These are phyloP conservation scores for Diachasma alloeum DNA, from an alignment of 1,140 invertebrate species.

Conservation along the genomic window DNA sequence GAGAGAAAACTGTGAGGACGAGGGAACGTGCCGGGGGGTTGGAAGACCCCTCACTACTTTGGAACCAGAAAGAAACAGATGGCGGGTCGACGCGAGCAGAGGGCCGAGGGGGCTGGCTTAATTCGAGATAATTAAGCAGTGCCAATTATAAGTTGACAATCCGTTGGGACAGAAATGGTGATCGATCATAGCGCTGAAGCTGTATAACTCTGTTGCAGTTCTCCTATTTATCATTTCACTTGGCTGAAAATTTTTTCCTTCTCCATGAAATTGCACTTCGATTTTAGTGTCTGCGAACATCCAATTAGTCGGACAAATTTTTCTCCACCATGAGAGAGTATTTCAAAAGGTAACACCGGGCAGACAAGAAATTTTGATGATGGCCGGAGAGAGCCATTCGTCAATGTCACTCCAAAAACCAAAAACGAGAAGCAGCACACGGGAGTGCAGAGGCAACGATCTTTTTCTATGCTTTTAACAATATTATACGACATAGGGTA, in stretches of 20 bases:
- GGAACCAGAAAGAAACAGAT: conserved; percentile 30
- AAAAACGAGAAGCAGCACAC: background rate
- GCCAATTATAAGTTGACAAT: conserved; percentile 52
- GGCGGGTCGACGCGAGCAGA: conserved; percentile 23
- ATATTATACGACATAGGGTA: conserved; percentile 51
- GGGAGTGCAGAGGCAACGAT: conserved; percentile 18
- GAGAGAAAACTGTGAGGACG: background rate
- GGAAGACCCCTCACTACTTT: conserved; percentile 11
- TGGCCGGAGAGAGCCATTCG: conserved; percentile 48
- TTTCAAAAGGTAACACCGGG: background rate
- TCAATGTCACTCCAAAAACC: conserved; percentile 50
- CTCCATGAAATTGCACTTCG: background rate
- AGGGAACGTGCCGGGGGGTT: background rate
- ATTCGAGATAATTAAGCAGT: conserved; percentile 46
- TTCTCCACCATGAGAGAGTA: background rate
- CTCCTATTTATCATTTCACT: conserved; percentile 3
- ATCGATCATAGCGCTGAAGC: background rate
- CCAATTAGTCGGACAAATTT: background rate
- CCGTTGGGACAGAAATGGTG: conserved; percentile 29
- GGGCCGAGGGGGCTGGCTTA: conserved; percentile 28
- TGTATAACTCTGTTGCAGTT: background rate
- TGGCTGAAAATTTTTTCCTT: background rate
- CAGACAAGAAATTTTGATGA: conserved; percentile 54
- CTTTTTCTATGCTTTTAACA: conserved; percentile 57
- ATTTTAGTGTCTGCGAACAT: background rate